These are phyloP conservation scores for Parotia lawesii DNA, from an alignment of 2,113 vertebrate genomes.

Conservation along the genomic window DNA sequence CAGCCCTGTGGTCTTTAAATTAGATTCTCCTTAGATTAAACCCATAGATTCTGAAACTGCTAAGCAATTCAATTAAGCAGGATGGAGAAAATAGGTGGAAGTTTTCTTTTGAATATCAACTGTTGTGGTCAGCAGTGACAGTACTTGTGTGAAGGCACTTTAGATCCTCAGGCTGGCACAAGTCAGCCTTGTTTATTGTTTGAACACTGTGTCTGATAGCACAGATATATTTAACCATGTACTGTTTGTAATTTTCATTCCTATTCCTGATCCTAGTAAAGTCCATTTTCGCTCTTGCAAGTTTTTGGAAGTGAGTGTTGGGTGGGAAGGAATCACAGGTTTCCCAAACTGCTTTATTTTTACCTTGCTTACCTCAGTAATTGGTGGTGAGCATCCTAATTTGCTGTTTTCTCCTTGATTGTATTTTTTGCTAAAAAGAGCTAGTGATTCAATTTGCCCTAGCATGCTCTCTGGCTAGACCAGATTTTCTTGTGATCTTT, in stretches of 20 bases:
- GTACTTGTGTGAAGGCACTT: background rate
- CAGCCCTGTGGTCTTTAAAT: background rate
- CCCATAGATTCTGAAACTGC: background rate
- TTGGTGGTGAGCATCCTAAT: background rate
- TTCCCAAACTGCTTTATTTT: background rate
- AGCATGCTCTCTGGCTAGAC: background rate
- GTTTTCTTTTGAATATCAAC: background rate
- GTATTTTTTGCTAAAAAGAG: background rate
- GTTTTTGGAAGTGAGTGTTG: background rate
- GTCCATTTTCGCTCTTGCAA: background rate
- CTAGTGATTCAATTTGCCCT: background rate
- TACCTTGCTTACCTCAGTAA: background rate
- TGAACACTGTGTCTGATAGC: background rate
- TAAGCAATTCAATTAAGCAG: background rate
- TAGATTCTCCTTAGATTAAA: slow-evolving; percentile 6
- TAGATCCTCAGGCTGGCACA: background rate
- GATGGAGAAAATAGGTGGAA: background rate
- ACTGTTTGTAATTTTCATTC: background rate
- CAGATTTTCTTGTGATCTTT: background rate
- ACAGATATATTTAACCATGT: background rate
- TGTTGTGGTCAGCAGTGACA: rapidly evolving
- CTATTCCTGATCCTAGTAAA: background rate
- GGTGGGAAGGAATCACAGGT: background rate
- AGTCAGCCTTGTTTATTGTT: background rate
- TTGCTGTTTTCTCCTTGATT: background rate